A percentile compares a stretch with the other conserved stretches of the same genome.
Evolutionary conservation across 2,888 invertebrate species (phyloP).

Genomic region (Apodemia duryi): DNA sequence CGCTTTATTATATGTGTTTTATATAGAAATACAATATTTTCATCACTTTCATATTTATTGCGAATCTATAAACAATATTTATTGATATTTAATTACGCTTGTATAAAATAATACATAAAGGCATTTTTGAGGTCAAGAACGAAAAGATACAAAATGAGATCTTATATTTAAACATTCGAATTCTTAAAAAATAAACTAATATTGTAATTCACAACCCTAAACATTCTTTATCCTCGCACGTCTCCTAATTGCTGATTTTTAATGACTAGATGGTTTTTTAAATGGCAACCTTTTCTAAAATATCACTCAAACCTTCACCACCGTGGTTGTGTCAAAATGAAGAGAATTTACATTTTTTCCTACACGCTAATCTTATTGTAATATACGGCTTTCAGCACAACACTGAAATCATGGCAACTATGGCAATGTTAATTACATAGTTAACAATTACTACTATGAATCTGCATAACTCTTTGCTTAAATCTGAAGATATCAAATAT

Average conservation of each 20-base stretch:
- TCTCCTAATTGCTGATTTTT: slow-evolving; percentile 52
- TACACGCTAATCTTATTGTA: slow-evolving; percentile 4
- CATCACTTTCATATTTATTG: slow-evolving; percentile 20
- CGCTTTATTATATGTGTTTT: slow-evolving; percentile 6
- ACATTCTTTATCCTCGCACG: slow-evolving; percentile 49
- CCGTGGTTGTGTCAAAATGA: slow-evolving; percentile 12
- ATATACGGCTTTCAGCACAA: slow-evolving; percentile 11
- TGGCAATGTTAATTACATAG: slow-evolving; percentile 45
- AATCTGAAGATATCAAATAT: slow-evolving; percentile 52
- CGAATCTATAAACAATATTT: slow-evolving; percentile 16
- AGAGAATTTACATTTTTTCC: slow-evolving; percentile 2
- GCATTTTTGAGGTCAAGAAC: slow-evolving; percentile 65
- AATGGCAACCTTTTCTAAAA: slow-evolving; percentile 53
- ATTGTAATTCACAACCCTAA: slow-evolving; percentile 76
- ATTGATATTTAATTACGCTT: slow-evolving; percentile 10
- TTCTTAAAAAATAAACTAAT: slow-evolving; percentile 55
- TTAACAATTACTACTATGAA: slow-evolving; percentile 41
- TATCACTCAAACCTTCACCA: slow-evolving; percentile 16
- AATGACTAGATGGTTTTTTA: slow-evolving; percentile 47
- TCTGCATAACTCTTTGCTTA: slow-evolving; percentile 39
- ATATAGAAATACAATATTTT: slow-evolving; percentile 15
- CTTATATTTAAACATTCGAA: slow-evolving; percentile 49
- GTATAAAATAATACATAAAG: slow-evolving; percentile 17
- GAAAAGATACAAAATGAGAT: slow-evolving; percentile 59
- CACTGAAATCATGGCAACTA: slow-evolving; percentile 31